These are phyloP conservation scores for Bicyclus anynana DNA, from an alignment of 1,140 invertebrate genomes.

Conservation along the genomic window DNA sequence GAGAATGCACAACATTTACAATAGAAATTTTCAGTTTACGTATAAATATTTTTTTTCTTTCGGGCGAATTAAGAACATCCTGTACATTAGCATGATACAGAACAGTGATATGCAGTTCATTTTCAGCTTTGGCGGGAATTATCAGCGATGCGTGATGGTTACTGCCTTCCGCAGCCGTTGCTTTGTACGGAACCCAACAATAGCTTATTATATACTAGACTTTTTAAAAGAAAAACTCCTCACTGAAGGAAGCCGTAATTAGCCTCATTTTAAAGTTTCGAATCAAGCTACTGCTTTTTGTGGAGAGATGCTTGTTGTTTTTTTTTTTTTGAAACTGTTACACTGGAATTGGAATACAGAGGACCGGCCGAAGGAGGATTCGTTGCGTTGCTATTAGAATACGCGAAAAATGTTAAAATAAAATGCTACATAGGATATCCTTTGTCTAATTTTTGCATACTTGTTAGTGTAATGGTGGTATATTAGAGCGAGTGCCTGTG, in stretches of 20 bases:
- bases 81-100: slow-evolving; percentile 34
- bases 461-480: too few species aligned
- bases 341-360: slow-evolving; percentile 2
- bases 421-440: too few species aligned
- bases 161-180: slow-evolving; percentile 21
- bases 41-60: too few species aligned
- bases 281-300: slow-evolving; percentile 15
- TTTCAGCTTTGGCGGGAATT: slow-evolving; percentile 44
- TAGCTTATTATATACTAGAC: slow-evolving; percentile 26
- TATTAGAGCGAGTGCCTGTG: too few species aligned
- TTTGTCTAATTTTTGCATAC: too few species aligned
- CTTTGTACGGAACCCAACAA: slow-evolving; percentile 30
- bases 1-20: too few species aligned
- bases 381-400: not conserved
- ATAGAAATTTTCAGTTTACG: too few species aligned
- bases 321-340: slow-evolving; percentile 2
- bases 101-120: slow-evolving; percentile 52
- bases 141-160: slow-evolving; percentile 51
- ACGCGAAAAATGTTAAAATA: not conserved
- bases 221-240: slow-evolving; percentile 27
- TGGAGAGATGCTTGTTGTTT: too few species aligned
- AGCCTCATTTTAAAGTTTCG: slow-evolving; percentile 28
- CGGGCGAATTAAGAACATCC: slow-evolving; percentile 25
- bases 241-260: slow-evolving; percentile 26
- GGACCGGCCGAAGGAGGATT: not conserved